A percentile compares a stretch with the other conserved stretches of the same genome.
These are phyloP conservation scores for Parazoanthus swiftii DNA, from an alignment of 92 coral and sea anemone genomes.

Conservation along the genomic window DNA sequence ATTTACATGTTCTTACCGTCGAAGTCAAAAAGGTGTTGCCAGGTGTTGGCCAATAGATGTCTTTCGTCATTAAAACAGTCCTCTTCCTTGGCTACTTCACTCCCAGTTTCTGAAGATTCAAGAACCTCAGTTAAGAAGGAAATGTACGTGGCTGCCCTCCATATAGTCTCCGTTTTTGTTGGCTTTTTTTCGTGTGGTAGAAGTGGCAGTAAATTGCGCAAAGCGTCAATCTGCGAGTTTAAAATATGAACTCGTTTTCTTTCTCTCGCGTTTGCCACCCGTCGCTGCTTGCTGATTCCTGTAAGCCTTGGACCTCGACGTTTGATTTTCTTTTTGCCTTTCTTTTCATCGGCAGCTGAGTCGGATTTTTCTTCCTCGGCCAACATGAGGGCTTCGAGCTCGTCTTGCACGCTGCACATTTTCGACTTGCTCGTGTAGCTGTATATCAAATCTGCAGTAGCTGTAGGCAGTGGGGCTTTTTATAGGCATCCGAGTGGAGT, in stretches of 20 bases:
- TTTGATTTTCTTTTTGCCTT: constrained; percentile 69
- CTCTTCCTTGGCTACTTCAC: constrained; percentile 30
- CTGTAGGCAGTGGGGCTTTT: constrained; percentile 48
- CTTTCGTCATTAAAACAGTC: constrained; percentile 36
- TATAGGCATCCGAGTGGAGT: constrained; percentile 40
- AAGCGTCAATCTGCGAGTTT: constrained; percentile 78
- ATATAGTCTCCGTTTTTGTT: constrained; percentile 76
- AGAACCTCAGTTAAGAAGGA: constrained; percentile 44
- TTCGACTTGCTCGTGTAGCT: constrained; percentile 10
- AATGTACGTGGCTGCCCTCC: constrained; percentile 85
- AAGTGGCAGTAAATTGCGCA: constrained; percentile 68
- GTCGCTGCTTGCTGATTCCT: constrained; percentile 85
- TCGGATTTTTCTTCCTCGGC: constrained; percentile 36
- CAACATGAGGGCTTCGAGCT: constrained; percentile 40
- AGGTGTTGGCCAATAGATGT: constrained; percentile 42
- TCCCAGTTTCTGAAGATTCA: constrained; percentile 43
- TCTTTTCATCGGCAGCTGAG: constrained; percentile 42
- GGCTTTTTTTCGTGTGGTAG: constrained; percentile 85
- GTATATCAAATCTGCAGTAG: constrained; percentile 31
- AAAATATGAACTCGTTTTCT: constrained; percentile 80
- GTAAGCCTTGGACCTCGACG: constrained; percentile 84
- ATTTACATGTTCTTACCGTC: constrained; percentile 26
- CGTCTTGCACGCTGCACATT: constrained; percentile 46
- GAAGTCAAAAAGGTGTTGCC: constrained; percentile 47
- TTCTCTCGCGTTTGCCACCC: constrained; percentile 87